Evolutionary conservation across 1,140 invertebrate genomes (phyloP).

Genomic region (Macrosteles quadrilineatus): DNA sequence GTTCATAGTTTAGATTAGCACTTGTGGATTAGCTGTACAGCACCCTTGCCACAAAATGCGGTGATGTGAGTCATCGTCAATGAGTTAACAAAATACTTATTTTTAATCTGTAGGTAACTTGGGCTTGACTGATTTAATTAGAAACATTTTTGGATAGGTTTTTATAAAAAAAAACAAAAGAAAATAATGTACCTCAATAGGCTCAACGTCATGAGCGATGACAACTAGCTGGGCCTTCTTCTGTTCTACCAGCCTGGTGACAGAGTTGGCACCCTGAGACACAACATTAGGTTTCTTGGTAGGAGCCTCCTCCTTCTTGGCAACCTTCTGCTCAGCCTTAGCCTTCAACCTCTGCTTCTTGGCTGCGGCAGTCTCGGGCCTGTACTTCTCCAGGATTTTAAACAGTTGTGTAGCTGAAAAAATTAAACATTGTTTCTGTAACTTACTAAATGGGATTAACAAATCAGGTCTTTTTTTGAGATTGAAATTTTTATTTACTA

Average conservation of each 20-base stretch:
- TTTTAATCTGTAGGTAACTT: neutral
- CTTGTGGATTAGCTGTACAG: too few relatives aligned
- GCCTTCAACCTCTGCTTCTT: constrained; percentile 88
- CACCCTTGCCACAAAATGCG: too few relatives aligned
- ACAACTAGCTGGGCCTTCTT: constrained; percentile 98
- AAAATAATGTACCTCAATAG: constrained; percentile 81
- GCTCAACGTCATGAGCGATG: constrained; percentile 99
- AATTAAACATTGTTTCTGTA: neutral
- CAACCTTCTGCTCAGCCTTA: constrained; percentile 86
- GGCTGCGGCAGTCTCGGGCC: constrained; percentile 87
- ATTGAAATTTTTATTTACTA: too few relatives aligned
- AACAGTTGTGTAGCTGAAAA: constrained; percentile 88
- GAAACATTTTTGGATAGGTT: too few relatives aligned
- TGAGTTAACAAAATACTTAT: neutral
- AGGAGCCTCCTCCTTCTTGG: constrained; percentile 83
- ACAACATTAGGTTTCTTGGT: constrained; percentile 89
- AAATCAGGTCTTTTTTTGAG: too few relatives aligned
- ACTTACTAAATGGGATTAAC: too few relatives aligned
- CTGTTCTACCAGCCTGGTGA: constrained; percentile 94
- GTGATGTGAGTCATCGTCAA: too few relatives aligned
- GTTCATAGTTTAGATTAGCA: too few relatives aligned
- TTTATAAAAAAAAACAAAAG: constrained; percentile 30
- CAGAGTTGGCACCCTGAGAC: constrained; percentile 89
- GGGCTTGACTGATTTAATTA: neutral
- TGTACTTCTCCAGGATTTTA: constrained; percentile 96